Evolutionary conservation across 2,113 vertebrate species (phyloP), one percentile per base, ranked within the genome.

Genomic region (Oncorhynchus mykiss): DNA sequence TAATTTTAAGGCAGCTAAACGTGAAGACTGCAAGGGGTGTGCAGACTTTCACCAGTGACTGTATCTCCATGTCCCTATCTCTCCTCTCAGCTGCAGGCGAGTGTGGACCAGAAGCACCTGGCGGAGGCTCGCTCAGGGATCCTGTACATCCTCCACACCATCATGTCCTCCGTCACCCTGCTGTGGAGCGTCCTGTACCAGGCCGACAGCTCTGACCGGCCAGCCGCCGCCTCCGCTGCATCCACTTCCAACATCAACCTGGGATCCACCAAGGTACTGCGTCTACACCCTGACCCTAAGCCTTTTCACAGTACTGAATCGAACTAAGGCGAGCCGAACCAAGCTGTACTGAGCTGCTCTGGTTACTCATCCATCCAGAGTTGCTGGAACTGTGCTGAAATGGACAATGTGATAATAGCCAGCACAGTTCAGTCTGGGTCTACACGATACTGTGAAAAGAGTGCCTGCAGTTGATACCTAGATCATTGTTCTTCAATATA

Each of bases 131-230:
- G 97, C 45, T 95, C 94, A 67, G 97, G 97, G 14, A 98, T 99
- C 83, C 94, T 99, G 0, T 99, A 96, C 16, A 97, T 99, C 82
- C 94, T 99, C 73, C 97, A 97, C 83, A 96, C 97, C 90, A 99
- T 99, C 85, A 96, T 99, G 96, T 96, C 97, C 2, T 99, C 98
- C 0, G 98, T 99, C 86, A 98, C 97, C 0, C 85, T 98, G 78
- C 93, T 99, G 29, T 99, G 97, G 97, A 98, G 95, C 69, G 88
- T 98, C 45, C 93, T 99, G 66, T 95, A 96, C 76, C 95, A 96
- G 82, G 96, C 95, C 3, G 98, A 99, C 87, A 95, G 87, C 86
- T 95, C 97, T 0, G 98, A 99, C 82, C 96, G 95, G 84, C 94
- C 94, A 49, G 31, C 91, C 29, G 83, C 90, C 67, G 95, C 94